These are phyloP conservation scores for Climacteris rufus DNA, from an alignment of 2,113 vertebrate species.

Conservation along the genomic window DNA sequence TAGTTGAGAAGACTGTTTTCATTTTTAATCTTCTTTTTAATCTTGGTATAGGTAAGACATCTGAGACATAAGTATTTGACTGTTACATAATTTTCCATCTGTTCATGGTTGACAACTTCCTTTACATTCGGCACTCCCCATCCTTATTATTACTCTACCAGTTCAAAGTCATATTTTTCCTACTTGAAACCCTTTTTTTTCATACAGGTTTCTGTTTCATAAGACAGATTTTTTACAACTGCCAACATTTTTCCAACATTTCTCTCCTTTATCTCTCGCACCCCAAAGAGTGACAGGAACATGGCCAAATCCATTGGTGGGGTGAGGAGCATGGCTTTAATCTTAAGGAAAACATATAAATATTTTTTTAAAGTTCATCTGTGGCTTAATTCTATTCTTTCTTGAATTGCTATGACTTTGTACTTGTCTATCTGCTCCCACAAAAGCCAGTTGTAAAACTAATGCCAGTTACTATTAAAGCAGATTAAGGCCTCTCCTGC, in stretches of 20 bases:
- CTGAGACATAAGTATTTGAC: neutral
- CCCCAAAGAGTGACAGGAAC: neutral
- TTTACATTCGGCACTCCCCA: neutral
- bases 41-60: neutral
- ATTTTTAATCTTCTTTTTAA: neutral
- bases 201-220: neutral
- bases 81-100: neutral
- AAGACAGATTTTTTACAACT: neutral
- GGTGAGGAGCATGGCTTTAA: neutral
- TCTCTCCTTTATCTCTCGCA: neutral
- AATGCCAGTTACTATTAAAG: neutral
- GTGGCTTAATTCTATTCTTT: neutral
- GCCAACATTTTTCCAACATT: neutral
- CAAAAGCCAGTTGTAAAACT: neutral
- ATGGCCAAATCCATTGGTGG: rapidly evolving
- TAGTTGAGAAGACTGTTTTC: neutral
- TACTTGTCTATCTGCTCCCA: neutral
- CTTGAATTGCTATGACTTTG: neutral
- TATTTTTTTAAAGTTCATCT: neutral
- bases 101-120: neutral
- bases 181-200: neutral
- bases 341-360: neutral
- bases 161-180: neutral
- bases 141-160: neutral
- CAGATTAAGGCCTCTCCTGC: neutral